Base-by-base conservation (phyloP, 2,888 invertebrate genomes). In the Acronicta alni region DNA sequence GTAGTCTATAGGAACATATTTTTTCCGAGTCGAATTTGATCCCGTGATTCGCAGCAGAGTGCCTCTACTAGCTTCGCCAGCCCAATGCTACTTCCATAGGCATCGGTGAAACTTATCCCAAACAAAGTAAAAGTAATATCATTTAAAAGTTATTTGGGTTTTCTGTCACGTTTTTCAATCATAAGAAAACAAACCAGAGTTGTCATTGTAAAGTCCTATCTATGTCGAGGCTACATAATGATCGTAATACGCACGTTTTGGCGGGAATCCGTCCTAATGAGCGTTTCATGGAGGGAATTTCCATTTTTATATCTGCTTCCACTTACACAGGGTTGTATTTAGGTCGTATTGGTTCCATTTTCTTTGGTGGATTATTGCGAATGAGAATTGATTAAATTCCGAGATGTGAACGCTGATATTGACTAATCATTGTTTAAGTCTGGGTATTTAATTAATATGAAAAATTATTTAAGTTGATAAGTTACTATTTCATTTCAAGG, bases 291-390 rank as follows among this genome's bases (percentile, higher is more conserved):
- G 12, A 26, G 4, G n/a, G 10, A 32, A 55, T 67, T 47, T 54
- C 54, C 65, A 67, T 67, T 52, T 65, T 51, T 43, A 39, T 46
- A 35, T 39, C 58, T 39, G 9, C 20, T 37, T 38, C 48, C 7
- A 35, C 45, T 20, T 15, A 51, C 0, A 16, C 42, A 60, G 60
- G 41, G 45, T 14, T 15, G 60, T 32, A 65, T 41, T 45, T 3
- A n/a, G 15, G 15, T 20, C 4, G 9, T 16, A 4, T 32, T 32
- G 14, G 14, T 32, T 5, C 12, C 10, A 30, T 30, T 32, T 32
- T 32, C 32, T 32, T 32, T 32, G 1, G 32, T 14, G 14, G 14
- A 14, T 14, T 32, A 3, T 14, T 14, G 1, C 12, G 30, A 1
- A 12, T 7, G 7, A 26, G 26, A 26, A 26, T 26, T 26, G 1